Conservation (phyloP, 2,797 vertebrate genomes). For the Acanthornis magna region DNA sequence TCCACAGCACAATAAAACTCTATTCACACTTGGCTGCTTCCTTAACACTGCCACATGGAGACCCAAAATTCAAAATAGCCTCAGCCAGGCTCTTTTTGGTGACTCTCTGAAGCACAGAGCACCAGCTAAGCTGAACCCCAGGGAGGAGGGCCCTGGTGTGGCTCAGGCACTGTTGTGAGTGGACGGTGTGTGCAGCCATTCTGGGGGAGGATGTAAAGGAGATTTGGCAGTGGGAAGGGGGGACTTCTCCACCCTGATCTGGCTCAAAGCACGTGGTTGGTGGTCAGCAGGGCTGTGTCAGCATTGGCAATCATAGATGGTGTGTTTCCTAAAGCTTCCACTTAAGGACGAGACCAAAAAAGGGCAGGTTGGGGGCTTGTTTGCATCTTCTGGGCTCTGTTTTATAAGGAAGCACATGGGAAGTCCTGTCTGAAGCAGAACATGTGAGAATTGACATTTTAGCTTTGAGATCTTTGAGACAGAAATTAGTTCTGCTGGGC, state of each 20-base stretch:
- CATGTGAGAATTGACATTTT: not conserved
- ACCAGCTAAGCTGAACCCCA: not conserved
- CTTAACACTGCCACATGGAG: not conserved
- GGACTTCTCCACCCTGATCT: not conserved
- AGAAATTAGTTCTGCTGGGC: not conserved
- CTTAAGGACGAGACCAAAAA: not conserved
- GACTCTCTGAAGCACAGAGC: not conserved
- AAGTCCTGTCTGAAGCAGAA: not conserved
- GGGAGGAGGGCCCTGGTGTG: not conserved
- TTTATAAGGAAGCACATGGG: not conserved
- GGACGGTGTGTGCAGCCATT: rapidly evolving
- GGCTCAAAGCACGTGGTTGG: not conserved
- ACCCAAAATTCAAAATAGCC: not conserved
- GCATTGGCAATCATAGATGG: rapidly evolving
- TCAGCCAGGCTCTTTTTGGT: not conserved
- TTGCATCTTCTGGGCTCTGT: not conserved
- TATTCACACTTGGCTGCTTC: not conserved
- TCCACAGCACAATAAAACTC: not conserved
- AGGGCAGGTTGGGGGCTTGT: not conserved
- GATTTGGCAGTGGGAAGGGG: not conserved
- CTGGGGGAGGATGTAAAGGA: not conserved
- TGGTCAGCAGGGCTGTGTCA: rapidly evolving
- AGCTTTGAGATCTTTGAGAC: not conserved
- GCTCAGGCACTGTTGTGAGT: not conserved
- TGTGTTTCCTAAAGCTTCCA: not conserved